Conservation (phyloP, 2,113 vertebrate species). For the Butorides virescens region DNA sequence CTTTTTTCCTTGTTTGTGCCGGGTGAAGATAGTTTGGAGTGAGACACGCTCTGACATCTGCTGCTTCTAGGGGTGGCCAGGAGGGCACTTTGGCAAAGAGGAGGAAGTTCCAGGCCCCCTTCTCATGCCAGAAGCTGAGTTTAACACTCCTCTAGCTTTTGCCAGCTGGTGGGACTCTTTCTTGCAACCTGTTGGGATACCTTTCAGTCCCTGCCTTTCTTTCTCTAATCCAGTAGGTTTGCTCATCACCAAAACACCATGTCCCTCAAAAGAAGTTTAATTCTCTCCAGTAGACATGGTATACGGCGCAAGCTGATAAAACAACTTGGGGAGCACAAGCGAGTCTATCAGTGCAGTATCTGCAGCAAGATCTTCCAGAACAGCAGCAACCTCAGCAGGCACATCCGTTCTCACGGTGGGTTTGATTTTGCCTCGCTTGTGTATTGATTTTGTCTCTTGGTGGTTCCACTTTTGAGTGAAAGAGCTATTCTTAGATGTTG, state of each 20-base stretch:
- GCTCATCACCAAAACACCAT: conserved; percentile 70
- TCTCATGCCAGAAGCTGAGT: neutral
- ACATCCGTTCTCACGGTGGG: conserved; percentile 94
- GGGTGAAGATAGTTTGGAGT: neutral
- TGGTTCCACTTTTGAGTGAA: neutral
- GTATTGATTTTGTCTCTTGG: neutral
- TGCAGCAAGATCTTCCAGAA: conserved; percentile 98
- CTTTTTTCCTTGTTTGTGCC: neutral
- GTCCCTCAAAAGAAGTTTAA: conserved; percentile 75
- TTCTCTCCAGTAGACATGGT: conserved; percentile 77
- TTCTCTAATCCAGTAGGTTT: conserved; percentile 68
- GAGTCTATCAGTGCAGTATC: conserved; percentile 90
- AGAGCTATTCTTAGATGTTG: neutral
- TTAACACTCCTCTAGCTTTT: neutral
- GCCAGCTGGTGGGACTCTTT: neutral
- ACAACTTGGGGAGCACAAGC: conserved; percentile 87
- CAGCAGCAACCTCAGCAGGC: conserved; percentile 98
- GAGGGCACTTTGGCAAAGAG: neutral
- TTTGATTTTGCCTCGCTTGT: neutral
- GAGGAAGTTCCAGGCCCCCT: neutral
- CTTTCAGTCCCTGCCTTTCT: conserved; percentile 50
- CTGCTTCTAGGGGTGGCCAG: neutral
- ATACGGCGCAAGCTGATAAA: conserved; percentile 78
- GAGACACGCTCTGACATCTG: neutral
- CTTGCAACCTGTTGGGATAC: conserved; percentile 25